Conservation (phyloP, 1,140 invertebrate species). For the Laupala kohalensis region DNA sequence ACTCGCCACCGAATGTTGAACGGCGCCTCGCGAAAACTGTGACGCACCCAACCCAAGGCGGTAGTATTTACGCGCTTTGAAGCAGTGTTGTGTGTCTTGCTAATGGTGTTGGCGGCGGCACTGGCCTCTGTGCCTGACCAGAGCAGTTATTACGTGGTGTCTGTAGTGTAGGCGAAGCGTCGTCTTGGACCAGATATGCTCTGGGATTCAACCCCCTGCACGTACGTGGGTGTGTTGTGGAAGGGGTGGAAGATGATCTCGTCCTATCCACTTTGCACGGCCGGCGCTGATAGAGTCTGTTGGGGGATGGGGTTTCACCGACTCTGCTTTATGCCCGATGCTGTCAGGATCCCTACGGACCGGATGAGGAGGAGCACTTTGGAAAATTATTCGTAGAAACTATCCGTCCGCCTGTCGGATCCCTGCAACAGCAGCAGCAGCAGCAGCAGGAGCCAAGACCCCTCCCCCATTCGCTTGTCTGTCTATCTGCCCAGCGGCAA, state of each 20-base stretch:
- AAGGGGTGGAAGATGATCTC: background rate
- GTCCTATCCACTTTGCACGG: background rate
- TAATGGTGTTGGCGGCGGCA: no score
- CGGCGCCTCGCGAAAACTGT: background rate
- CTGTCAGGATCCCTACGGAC: background rate
- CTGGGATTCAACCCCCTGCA: background rate
- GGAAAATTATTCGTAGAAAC: background rate
- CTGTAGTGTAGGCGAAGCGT: no score
- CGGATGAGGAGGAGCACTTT: background rate
- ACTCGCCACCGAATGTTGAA: background rate
- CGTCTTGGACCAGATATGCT: background rate
- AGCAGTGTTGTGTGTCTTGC: no score
- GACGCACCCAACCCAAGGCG: no score
- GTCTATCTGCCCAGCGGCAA: background rate
- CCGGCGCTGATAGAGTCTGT: background rate
- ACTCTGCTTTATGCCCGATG: background rate
- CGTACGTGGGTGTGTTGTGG: no score
- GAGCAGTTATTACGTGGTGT: no score
- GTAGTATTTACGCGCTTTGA: background rate
- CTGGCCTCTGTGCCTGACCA: no score
- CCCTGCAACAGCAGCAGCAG: no score
- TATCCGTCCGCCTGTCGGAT: background rate
- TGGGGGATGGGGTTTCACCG: background rate
- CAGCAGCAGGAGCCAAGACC: no score
- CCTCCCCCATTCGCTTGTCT: no score